Evolutionary conservation across 2,113 vertebrate genomes (phyloP), one percentile per base, ranked within the genome.

Genomic region (Lagopus leucura): DNA sequence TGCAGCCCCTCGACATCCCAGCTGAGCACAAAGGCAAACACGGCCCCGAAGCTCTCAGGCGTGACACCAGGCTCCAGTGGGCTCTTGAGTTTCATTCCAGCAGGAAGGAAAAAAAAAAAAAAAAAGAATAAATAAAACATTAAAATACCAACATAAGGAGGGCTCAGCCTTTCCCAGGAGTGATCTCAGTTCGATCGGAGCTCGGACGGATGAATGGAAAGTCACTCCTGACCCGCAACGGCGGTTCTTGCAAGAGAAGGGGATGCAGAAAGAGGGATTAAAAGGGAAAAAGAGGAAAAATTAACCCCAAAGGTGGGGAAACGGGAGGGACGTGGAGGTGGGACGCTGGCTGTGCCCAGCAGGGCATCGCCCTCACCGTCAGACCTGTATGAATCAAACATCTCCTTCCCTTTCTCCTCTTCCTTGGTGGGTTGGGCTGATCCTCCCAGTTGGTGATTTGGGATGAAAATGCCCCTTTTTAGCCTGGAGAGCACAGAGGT

Each of bases 41-140:
- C 2, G 1, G 79, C 71, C n/a, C 65, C 1, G 1, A 1, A 22
- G 54, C 16, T 79, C 60, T 73, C 9, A 4, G 2, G 8, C 9
- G 1, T 1, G 22, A 21, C 38, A 22, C 48, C 0, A 3, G 67
- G 50, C 50, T 57, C 28, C 17, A 71, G 65, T 22, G 80, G 47
- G 34, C 40, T 71, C 57, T 71, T 36, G 72, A 71, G 65, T 43
- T 90, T 71, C 80, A 48, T 70, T 57, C 64, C 72, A 69, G 13
- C 8, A 4, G 22, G 36, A 15, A 3, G 1, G 11, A 32, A 17
- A 18, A 47, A 30, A 50, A 30, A 21, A n/a, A 27, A 50, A 14
- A 8, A 52, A 52, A 52, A 52, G 50, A 13, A 52, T 27, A 27
- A 82, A 16, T 17, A 60, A 8, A 61, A 55, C 45, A 57, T 27